Base-by-base conservation (phyloP, 2,797 vertebrate species). In the Labeo calbasu region DNA sequence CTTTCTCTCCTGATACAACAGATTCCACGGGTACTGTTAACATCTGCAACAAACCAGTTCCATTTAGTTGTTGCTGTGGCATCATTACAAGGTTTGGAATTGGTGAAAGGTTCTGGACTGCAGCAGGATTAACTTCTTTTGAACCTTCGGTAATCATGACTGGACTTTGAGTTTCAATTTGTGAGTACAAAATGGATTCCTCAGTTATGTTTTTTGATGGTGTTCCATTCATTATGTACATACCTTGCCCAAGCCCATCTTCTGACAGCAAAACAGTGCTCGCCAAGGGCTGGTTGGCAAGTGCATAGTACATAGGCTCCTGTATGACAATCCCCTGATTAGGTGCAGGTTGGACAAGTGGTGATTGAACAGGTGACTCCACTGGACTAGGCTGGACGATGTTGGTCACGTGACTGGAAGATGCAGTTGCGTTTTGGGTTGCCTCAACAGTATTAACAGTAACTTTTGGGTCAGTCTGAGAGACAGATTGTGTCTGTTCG, bases 251-350 rank as follows among this genome's bases (percentile, higher is more conserved):
- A 69, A 57, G n/a, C 13, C 46, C 36, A 48, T 53, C 40, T 21
- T 40, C 83, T n/a, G 87, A 32, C 13, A 86, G 40, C 4, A 89
- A 32, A 40, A 84, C 66, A 40, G 68, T 80, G 50, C 66, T 80
- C 43, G 83, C 84, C 19, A 83, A 57, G 59, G 82, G 70, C 19
- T 83, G 84, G 23, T 85, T 70, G 10, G 32, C 32, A 32, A 85
- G 23, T 17, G 57, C 23, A 69, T 75, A 84, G 61, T 65, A 88
- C 61, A 87, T 9, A 63, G 86, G 87, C 65, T 79, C 75, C 77
- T 85, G 72, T 51, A 81, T 14, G 5, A 84, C 4, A 46, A 84
- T 28, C 10, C 5, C 48, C 10, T 81, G 57, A 53, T 15, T 53
- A 57, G 72, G 71, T 63, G 19, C 23, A 9, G 50, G 17, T 59